Evolutionary conservation across 2,113 vertebrate genomes (phyloP), one percentile per base, ranked within the genome.

Genomic region (Bufo bufo): DNA sequence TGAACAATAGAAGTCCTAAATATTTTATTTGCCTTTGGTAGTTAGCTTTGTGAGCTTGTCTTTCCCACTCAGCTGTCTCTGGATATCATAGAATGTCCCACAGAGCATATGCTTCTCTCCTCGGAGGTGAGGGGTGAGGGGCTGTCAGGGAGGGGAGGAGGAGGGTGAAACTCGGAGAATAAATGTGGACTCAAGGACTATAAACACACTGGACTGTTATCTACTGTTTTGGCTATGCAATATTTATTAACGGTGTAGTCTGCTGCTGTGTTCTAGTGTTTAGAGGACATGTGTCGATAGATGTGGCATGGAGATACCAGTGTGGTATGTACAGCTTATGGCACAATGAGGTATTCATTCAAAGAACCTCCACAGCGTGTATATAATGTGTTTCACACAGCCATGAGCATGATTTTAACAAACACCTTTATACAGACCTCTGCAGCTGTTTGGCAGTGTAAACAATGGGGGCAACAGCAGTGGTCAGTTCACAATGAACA

Each of bases 11-110:
- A 49, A 19, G 56, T 10, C 52, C 20, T 88, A 65, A 88, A 88
- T 88, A 88, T 83, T 88, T 88, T 2, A 87, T 82, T 82, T 75
- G 86, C 78, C 82, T 33, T 61, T 12, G 58, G 69, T 11, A 2
- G 8, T 77, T 20, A 16, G 23, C 65, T 77, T 75, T 75, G 80
- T 88, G 69, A 12, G 69, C 52, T 75, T 63, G 66, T 75, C 54
- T 77, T 45, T 75, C 56, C 65, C 43, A 13, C 71, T 75, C 86
- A 88, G 86, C 86, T 88, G 86, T 83, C 75, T 9, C 8, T 16
- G 45, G 43, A 82, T 83, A 77, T 88, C 86, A 88, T 45, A 17
- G 69, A 47, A 50, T 63, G 86, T 82, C 43, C 86, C 33, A 61
- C 54, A 74, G 17, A 71, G 75, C 79, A 82, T 75, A 66, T 88